Conservation (phyloP, 1,140 invertebrate genomes). For the Neodiprion virginianus region DNA sequence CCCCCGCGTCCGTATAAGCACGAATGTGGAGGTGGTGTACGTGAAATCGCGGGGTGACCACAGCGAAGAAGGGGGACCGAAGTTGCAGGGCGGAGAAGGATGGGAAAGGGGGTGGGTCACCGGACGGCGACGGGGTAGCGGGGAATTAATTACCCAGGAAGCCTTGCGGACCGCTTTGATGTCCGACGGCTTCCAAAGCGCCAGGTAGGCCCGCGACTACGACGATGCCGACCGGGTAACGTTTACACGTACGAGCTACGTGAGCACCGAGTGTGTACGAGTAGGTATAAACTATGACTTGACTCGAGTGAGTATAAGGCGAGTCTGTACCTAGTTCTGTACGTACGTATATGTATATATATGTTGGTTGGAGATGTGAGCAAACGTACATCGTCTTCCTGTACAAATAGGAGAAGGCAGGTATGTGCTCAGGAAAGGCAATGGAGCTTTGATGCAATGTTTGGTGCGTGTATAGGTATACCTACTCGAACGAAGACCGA, state of each 20-base stretch:
- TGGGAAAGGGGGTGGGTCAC: background rate
- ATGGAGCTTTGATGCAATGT: no score
- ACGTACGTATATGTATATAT: background rate
- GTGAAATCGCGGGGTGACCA: background rate
- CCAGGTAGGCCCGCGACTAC: slow-evolving; percentile 29
- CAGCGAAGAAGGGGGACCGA: background rate
- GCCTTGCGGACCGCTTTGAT: slow-evolving; percentile 45
- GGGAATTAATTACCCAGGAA: slow-evolving; percentile 50
- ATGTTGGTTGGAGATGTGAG: no score
- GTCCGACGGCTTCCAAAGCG: slow-evolving; percentile 43
- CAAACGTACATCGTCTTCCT: no score
- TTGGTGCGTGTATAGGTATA: no score
- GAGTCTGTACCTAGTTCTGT: background rate
- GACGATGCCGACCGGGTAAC: no score
- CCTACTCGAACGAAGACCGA: no score
- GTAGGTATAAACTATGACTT: no score
- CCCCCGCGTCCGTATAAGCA: background rate
- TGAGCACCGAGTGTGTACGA: no score
- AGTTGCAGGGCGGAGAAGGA: background rate
- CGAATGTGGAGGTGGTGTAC: background rate
- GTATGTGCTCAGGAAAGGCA: no score
- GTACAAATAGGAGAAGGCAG: no score
- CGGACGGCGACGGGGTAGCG: background rate
- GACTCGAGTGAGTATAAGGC: background rate
- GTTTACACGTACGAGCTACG: no score